These are phyloP conservation scores for Regulus satrapa DNA, from an alignment of 2,113 vertebrate genomes.

Conservation along the genomic window DNA sequence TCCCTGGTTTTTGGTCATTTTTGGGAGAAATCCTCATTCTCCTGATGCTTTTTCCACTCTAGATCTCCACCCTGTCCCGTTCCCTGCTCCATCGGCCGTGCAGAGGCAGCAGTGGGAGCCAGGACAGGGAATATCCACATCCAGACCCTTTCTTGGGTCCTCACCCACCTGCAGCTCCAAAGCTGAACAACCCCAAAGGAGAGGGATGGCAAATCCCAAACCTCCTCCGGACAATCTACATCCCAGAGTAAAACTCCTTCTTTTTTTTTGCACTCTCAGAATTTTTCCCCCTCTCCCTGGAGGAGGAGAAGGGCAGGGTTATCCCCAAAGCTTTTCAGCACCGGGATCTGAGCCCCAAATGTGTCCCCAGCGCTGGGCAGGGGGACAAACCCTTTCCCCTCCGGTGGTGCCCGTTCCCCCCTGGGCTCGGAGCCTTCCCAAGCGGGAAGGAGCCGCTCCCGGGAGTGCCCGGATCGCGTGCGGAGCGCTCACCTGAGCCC, in stretches of 20 bases:
- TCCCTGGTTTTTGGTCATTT: neutral
- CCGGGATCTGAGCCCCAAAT: rapidly evolving
- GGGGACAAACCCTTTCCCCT: rapidly evolving
- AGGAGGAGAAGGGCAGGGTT: neutral
- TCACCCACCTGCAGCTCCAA: neutral
- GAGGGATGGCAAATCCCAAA: neutral
- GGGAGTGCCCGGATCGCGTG: neutral
- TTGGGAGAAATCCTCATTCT: neutral
- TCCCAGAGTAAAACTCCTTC: neutral
- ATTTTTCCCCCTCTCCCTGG: neutral
- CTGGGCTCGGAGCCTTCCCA: neutral
- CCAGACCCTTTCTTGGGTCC: neutral
- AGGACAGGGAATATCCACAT: neutral
- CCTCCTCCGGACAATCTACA: neutral
- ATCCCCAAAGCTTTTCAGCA: neutral
- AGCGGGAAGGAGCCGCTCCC: rapidly evolving
- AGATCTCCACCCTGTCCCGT: rapidly evolving
- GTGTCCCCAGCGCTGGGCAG: rapidly evolving
- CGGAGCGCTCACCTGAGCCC: neutral
- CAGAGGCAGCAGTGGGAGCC: neutral
- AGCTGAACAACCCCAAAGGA: neutral
- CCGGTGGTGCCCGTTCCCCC: rapidly evolving
- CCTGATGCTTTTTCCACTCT: neutral
- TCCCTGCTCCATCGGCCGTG: neutral
- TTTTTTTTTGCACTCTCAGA: neutral